phyloP scores from a whole-genome alignment of 2,797 vertebrate species.

The Chaetophractus vellerosus region DNA sequence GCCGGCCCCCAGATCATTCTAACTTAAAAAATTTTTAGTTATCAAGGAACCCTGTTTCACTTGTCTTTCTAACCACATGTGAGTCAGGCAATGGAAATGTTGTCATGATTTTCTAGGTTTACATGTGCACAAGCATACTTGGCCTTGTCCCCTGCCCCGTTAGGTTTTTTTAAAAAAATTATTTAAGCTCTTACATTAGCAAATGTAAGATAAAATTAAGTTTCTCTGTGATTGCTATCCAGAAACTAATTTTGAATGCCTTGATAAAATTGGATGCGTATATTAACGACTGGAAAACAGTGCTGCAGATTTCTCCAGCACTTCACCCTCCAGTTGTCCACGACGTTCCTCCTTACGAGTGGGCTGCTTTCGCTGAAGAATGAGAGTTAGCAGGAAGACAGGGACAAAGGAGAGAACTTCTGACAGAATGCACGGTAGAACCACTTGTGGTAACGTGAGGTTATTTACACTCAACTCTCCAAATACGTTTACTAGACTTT shows the following conservation, averaged over 20 bases:
- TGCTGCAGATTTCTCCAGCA: neutral
- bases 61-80: constrained; percentile 4
- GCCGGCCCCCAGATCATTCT: neutral
- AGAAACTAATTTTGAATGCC: neutral
- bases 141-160: neutral
- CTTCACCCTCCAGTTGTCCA: no score
- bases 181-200: neutral
- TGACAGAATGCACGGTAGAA: neutral
- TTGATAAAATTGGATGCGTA: neutral
- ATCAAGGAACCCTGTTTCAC: neutral
- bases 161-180: no score
- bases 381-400: constrained; percentile 2
- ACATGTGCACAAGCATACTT: neutral
- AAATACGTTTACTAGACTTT: neutral
- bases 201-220: neutral
- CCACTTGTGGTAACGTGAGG: neutral
- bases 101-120: neutral
- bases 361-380: neutral
- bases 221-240: neutral
- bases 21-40: neutral
- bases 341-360: neutral
- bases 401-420: neutral
- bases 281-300: neutral
- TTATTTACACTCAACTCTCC: neutral
- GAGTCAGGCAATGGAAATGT: neutral